Base-by-base conservation (phyloP, 1,140 invertebrate species). In the Diplogasteroides magnus region DNA sequence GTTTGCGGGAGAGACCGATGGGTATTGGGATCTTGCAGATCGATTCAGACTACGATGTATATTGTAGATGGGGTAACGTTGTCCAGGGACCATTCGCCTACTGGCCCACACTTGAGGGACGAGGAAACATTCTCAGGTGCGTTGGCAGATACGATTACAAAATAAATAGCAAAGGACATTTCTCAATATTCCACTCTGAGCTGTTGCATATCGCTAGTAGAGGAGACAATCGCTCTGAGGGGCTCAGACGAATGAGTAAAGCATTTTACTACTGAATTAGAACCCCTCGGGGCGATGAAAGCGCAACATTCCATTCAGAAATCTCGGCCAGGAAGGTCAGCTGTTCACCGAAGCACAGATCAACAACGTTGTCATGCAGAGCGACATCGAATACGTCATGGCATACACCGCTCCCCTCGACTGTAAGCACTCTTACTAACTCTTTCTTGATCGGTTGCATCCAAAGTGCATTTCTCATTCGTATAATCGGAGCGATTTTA, bases 41-140 rank as follows among this genome's bases (percentile, higher is more conserved):
- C n/a, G n/a, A n/a, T n/a, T n/a, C n/a, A n/a, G n/a, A n/a, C n/a
- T n/a, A n/a, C n/a, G n/a, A n/a, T n/a, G n/a, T n/a, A n/a, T n/a
- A n/a, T n/a, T n/a, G n/a, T n/a, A n/a, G n/a, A 0, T 74, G 82
- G 69, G 84, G 84, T 15, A 76, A 78, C 59, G 83, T 85, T 0
- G 73, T 76, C 28, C 73, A 65, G 13, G 84, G 84, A 55, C 83
- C 84, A 6, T 85, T 82, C 61, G 76, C 77, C 23, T 82, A 69
- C 58, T 82, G 82, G 80, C 64, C 70, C 15, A 82, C 80, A 59
- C 37, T 82, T n/a, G 80, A 82, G 69, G 80, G 80, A 31, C 58
- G 81, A 32, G 29, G 65, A 3, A 67, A 68, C 26, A 82, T 82
- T 74, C 64, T 69, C 68, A 78, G 78, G 75, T 78, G 64, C 23